These are phyloP conservation scores for Cryptomyrus ogoouensis DNA, from an alignment of 2,113 vertebrate genomes.

Conservation along the genomic window DNA sequence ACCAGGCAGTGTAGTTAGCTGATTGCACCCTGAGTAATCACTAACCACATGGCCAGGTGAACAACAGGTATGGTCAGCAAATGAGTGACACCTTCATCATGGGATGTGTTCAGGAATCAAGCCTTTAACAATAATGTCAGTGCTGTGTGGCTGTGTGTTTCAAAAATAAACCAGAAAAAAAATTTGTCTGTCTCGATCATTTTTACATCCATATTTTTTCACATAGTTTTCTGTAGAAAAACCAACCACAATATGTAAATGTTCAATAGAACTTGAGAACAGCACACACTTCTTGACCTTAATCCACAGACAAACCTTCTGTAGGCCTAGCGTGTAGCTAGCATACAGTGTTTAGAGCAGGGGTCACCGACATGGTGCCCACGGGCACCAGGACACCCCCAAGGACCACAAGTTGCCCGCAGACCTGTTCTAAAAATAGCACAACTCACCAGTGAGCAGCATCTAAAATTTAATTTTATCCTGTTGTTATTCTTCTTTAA, in stretches of 20 bases:
- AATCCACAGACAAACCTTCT: not conserved
- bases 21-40: conserved; percentile 77
- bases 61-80: conserved; percentile 29
- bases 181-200: not conserved
- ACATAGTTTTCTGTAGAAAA: not conserved
- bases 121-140: not conserved
- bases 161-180: not conserved
- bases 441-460: no score
- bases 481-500: no score
- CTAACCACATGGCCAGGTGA: conserved; percentile 83
- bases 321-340: not conserved
- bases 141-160: not conserved
- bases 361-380: no score
- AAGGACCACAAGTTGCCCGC: no score
- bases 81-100: not conserved
- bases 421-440: no score
- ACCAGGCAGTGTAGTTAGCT: conserved; percentile 88
- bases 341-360: no score
- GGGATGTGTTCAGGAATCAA: not conserved
- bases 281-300: not conserved
- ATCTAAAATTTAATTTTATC: no score
- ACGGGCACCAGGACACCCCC: no score
- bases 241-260: not conserved
- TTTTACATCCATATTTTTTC: not conserved
- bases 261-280: not conserved